Conservation (phyloP, 2,113 vertebrate species). For the Ammodramus savannarum region DNA sequence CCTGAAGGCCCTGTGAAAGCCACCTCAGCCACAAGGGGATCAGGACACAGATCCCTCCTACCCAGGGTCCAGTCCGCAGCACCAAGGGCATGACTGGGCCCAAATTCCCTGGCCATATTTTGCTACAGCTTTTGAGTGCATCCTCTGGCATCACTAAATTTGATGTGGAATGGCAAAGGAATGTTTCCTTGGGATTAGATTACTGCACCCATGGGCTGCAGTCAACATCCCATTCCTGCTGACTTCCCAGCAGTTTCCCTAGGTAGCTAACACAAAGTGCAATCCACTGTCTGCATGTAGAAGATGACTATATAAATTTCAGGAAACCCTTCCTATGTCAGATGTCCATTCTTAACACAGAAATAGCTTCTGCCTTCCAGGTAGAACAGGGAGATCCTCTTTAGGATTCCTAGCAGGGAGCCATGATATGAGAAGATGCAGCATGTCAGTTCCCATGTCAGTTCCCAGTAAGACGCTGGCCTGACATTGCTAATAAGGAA, state of each 20-base stretch:
- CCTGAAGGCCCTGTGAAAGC: neutral
- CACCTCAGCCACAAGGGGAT: neutral
- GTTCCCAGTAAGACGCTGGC: neutral
- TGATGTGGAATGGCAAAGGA: neutral
- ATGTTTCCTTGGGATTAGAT: neutral
- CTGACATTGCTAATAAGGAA: neutral
- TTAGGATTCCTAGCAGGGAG: neutral
- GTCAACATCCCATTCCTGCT: neutral
- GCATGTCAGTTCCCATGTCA: neutral
- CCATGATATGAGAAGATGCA: neutral
- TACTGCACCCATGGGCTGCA: neutral
- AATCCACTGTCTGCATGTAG: neutral
- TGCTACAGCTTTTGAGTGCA: fast-evolving
- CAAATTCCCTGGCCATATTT: neutral
- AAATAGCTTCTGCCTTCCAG: neutral
- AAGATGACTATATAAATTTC: neutral
- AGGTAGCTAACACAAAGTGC: neutral
- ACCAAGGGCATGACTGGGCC: fast-evolving
- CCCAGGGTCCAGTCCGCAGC: neutral
- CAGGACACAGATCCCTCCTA: neutral
- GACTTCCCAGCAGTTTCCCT: neutral
- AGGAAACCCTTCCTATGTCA: neutral
- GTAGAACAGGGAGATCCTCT: neutral
- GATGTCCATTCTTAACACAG: neutral
- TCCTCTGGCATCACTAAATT: neutral